Conservation (phyloP, 2,797 vertebrate genomes). For the Crocidura indochinensis region DNA sequence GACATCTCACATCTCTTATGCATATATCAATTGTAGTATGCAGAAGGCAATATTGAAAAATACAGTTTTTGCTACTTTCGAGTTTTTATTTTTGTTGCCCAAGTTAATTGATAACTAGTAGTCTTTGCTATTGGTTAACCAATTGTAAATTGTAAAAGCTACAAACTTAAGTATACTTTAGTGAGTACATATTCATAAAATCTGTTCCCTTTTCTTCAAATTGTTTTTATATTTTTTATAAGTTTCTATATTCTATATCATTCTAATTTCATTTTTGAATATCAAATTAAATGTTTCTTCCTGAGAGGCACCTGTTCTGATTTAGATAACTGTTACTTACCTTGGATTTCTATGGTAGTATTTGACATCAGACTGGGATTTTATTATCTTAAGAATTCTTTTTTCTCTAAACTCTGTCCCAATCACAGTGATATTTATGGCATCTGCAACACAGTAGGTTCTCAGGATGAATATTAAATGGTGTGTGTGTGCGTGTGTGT, state of each 20-base stretch:
- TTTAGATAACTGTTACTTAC: background rate
- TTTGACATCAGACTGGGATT: slow-evolving; percentile 8
- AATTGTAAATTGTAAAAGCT: slow-evolving; percentile 40
- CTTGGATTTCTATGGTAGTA: background rate
- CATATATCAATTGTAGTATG: slow-evolving; percentile 35
- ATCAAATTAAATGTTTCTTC: slow-evolving; percentile 10
- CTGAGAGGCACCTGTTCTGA: background rate
- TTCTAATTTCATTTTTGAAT: slow-evolving; percentile 33
- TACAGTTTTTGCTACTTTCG: slow-evolving; percentile 46
- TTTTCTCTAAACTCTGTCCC: slow-evolving; percentile 18
- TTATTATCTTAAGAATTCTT: slow-evolving; percentile 50
- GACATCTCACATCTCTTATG: background rate
- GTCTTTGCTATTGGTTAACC: slow-evolving; percentile 33
- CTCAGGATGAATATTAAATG: background rate
- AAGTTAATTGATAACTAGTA: slow-evolving; percentile 51
- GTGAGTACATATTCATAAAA: slow-evolving; percentile 17
- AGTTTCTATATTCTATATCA: background rate
- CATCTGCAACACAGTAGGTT: background rate
- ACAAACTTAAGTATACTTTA: slow-evolving; percentile 33
- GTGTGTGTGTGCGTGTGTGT: too few relatives aligned
- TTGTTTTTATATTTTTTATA: slow-evolving; percentile 20
- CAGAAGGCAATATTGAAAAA: slow-evolving; percentile 60
- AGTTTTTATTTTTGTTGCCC: slow-evolving; percentile 37
- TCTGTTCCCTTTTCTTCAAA: background rate
- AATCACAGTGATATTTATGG: slow-evolving; percentile 7